Percentiles rank a stretch among this genome's conserved stretches.
Conservation (phyloP, 1,140 invertebrate species). For the Zaprionus capensis region DNA sequence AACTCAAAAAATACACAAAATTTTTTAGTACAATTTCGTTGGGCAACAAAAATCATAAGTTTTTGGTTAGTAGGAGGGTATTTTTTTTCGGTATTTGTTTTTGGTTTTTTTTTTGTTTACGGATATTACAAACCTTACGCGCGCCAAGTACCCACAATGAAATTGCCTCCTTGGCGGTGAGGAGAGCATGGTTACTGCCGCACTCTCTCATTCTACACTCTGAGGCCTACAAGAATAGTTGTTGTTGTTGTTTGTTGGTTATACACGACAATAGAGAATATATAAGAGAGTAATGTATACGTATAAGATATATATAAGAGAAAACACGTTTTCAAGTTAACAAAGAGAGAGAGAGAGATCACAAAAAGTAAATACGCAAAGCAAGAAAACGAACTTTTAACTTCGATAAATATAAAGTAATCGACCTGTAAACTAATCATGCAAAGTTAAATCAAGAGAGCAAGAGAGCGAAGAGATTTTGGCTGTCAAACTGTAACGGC, state of each 20-base stretch:
- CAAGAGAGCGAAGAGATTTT: slow-evolving; percentile 20
- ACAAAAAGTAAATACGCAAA: slow-evolving; percentile 26
- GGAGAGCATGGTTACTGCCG: slow-evolving; percentile 88
- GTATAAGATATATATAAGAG: slow-evolving; percentile 30
- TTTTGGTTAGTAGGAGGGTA: slow-evolving; percentile 18
- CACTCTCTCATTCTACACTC: slow-evolving; percentile 84
- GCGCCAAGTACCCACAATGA: slow-evolving; percentile 94
- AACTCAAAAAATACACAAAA: slow-evolving; percentile 19
- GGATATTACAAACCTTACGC: slow-evolving; percentile 91
- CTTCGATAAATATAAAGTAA: not conserved
- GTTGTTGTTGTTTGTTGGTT: slow-evolving; percentile 40
- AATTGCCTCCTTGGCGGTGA: slow-evolving; percentile 95
- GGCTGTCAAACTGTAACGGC: slow-evolving; percentile 50
- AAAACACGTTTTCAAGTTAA: slow-evolving; percentile 7
- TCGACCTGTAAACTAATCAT: slow-evolving; percentile 17
- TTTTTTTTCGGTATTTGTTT: slow-evolving; percentile 21
- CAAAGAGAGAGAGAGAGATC: not conserved
- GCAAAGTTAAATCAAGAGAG: not conserved
- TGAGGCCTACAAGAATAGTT: slow-evolving; percentile 84
- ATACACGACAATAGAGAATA: slow-evolving; percentile 62
- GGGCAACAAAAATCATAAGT: slow-evolving; percentile 42
- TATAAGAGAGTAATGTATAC: slow-evolving; percentile 31
- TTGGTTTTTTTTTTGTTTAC: slow-evolving; percentile 40
- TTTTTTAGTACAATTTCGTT: slow-evolving; percentile 28
- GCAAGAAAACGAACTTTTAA: slow-evolving; percentile 6